Conservation (phyloP, 2,797 vertebrate species). For the Lacerta viridis region DNA sequence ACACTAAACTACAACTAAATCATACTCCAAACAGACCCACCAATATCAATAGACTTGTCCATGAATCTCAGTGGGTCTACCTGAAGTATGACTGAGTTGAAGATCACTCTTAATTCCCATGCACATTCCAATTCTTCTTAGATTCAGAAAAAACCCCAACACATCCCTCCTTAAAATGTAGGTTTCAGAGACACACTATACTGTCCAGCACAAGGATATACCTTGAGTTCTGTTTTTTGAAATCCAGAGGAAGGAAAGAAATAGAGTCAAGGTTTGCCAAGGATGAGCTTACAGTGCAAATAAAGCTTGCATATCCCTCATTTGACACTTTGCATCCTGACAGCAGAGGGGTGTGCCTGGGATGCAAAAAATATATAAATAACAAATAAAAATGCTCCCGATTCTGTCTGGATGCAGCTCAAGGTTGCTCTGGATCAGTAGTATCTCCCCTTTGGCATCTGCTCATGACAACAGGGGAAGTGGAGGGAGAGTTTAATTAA, state of each 20-base stretch:
- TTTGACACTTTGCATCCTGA: slow-evolving; percentile 14
- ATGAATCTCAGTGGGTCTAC: too few species aligned
- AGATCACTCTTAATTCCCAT: not conserved
- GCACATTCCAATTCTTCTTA: not conserved
- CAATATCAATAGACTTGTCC: too few species aligned
- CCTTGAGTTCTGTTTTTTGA: not conserved
- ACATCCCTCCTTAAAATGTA: not conserved
- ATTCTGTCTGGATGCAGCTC: slow-evolving; percentile 13
- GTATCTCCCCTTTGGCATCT: slow-evolving; percentile 21
- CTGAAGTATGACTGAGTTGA: not conserved
- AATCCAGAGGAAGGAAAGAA: not conserved
- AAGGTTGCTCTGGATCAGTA: slow-evolving; percentile 28
- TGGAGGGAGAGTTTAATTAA: slow-evolving; percentile 31
- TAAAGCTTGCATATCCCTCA: not conserved
- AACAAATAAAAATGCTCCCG: not conserved
- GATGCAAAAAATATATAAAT: not conserved
- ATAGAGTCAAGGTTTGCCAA: not conserved
- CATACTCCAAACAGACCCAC: too few species aligned
- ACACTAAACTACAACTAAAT: not conserved
- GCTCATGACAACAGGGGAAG: slow-evolving; percentile 21
- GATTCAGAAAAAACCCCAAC: not conserved
- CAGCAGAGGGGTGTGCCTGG: not conserved
- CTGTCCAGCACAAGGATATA: not conserved
- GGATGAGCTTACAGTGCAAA: not conserved
- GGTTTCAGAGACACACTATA: not conserved